Conservation (phyloP, 2,113 vertebrate species). For the Pterophyllum scalare region DNA sequence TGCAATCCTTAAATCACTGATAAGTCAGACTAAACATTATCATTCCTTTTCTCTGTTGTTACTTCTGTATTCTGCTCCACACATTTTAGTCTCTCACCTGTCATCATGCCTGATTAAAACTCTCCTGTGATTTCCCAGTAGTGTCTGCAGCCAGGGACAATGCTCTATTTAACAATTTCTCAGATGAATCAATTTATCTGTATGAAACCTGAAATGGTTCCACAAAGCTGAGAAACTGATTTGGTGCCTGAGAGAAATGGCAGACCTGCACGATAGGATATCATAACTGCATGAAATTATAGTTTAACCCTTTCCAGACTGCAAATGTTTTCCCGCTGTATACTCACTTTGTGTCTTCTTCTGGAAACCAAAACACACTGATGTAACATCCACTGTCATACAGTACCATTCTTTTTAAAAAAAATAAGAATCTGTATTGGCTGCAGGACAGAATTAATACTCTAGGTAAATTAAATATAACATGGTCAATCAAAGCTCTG, state of each 20-base stretch:
- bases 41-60: slow-evolving; percentile 16
- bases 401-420: background rate
- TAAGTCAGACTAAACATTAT: slow-evolving; percentile 45
- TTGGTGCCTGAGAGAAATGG: slow-evolving; percentile 40
- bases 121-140: slow-evolving; percentile 73
- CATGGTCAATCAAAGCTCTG: too few relatives aligned
- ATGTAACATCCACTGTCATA: background rate
- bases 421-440: background rate
- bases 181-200: slow-evolving; percentile 69
- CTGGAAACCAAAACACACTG: background rate
- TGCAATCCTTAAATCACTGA: slow-evolving; percentile 32
- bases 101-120: slow-evolving; percentile 74
- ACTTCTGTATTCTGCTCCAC: slow-evolving; percentile 50
- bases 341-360: background rate
- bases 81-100: slow-evolving; percentile 32
- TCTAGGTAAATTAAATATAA: background rate
- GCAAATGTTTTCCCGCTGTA: background rate
- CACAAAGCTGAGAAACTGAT: slow-evolving; percentile 54
- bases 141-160: slow-evolving; percentile 63
- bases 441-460: background rate
- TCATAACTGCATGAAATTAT: slow-evolving; percentile 36
- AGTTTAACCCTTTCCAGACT: slow-evolving; percentile 38
- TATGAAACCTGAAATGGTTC: slow-evolving; percentile 49
- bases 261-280: slow-evolving; percentile 60
- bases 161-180: slow-evolving; percentile 67